Evolutionary conservation across 2,113 vertebrate genomes (phyloP).

Genomic region (Xenopus tropicalis): DNA sequence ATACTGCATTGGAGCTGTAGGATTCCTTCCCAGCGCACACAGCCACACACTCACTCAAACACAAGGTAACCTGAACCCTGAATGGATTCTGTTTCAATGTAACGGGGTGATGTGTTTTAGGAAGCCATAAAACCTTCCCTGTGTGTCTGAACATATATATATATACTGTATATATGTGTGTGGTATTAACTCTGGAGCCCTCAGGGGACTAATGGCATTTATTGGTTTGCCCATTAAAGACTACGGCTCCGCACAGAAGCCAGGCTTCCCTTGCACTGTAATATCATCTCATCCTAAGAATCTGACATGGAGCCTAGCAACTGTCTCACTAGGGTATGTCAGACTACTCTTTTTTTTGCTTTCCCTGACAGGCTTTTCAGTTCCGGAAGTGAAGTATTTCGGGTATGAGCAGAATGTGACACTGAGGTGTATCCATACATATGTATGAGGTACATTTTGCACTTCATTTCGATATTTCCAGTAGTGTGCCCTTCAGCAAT

Average conservation of each 20-base stretch:
- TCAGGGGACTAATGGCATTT: slow-evolving; percentile 21
- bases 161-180: slow-evolving; percentile 15
- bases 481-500: too few relatives aligned
- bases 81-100: slow-evolving; percentile 1
- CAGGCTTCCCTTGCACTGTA: slow-evolving; percentile 37
- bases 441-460: too few relatives aligned
- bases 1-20: neutral
- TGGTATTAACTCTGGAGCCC: slow-evolving; percentile 33
- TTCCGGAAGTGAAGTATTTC: slow-evolving; percentile 21
- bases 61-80: neutral
- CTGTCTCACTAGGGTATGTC: slow-evolving; percentile 39
- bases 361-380: slow-evolving; percentile 32
- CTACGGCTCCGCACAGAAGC: slow-evolving; percentile 38
- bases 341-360: slow-evolving; percentile 51
- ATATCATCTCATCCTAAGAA: slow-evolving; percentile 44
- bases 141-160: slow-evolving; percentile 34
- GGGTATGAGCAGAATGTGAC: slow-evolving; percentile 32
- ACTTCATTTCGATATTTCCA: too few relatives aligned
- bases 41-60: neutral
- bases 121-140: slow-evolving; percentile 26
- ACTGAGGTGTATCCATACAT: neutral
- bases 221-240: slow-evolving; percentile 45
- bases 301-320: slow-evolving; percentile 44
- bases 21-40: neutral
- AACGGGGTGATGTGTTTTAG: slow-evolving; percentile 22